Conservation (phyloP, 2,797 vertebrate species). For the Bucorvus abyssinicus region DNA sequence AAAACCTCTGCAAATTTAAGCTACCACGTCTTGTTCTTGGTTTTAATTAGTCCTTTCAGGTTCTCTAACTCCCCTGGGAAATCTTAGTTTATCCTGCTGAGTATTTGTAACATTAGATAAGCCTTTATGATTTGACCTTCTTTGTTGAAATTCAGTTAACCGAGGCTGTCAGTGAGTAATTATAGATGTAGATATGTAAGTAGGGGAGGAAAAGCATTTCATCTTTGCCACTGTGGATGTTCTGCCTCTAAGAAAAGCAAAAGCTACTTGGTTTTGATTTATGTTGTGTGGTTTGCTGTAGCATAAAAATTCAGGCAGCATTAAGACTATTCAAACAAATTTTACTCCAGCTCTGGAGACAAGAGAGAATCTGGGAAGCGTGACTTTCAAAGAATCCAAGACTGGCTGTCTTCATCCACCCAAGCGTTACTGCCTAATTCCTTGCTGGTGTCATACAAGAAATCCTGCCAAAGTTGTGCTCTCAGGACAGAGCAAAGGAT, state of each 20-base stretch:
- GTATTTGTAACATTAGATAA: constrained; percentile 40
- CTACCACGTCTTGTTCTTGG: background rate
- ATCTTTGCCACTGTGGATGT: background rate
- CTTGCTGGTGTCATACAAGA: background rate
- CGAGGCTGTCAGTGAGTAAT: background rate
- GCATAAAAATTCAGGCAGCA: background rate
- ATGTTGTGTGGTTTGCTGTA: background rate
- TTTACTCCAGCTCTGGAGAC: background rate
- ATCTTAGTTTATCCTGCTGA: constrained; percentile 16
- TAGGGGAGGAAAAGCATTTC: background rate
- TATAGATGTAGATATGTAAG: background rate
- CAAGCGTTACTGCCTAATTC: background rate
- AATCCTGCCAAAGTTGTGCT: background rate
- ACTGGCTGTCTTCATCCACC: background rate
- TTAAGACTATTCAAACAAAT: background rate
- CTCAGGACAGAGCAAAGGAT: background rate
- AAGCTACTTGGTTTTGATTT: background rate
- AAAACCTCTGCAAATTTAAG: background rate
- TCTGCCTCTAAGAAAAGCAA: background rate
- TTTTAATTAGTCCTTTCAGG: constrained; percentile 12
- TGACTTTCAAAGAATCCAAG: background rate
- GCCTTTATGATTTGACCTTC: background rate
- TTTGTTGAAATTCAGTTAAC: constrained; percentile 34
- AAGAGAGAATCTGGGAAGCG: background rate
- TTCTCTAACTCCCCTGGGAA: background rate